Evolutionary conservation across 1,140 invertebrate species (phyloP).

Genomic region (Calephelis nemesis): DNA sequence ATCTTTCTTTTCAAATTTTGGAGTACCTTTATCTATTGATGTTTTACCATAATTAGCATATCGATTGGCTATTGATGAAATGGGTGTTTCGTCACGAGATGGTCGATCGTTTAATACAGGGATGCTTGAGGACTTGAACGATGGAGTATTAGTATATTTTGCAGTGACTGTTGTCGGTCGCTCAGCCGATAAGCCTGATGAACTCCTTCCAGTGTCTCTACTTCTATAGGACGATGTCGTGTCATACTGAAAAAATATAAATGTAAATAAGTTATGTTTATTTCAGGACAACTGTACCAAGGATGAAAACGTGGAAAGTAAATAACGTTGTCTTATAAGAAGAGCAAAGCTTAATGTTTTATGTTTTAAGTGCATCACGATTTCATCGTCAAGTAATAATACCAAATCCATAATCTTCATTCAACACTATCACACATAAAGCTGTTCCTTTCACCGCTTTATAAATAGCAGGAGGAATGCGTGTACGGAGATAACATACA

Average conservation of each 20-base stretch:
- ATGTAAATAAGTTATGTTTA: background rate
- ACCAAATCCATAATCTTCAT: constrained; percentile 51
- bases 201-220: constrained; percentile 48
- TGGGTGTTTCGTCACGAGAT: constrained; percentile 59
- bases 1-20: constrained; percentile 67
- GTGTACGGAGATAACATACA: constrained; percentile 46
- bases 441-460: constrained; percentile 51
- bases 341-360: constrained; percentile 16
- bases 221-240: constrained; percentile 56
- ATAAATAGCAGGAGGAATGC: constrained; percentile 65
- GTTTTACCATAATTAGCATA: constrained; percentile 56
- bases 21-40: constrained; percentile 40
- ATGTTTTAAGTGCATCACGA: constrained; percentile 19
- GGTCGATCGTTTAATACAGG: constrained; percentile 57
- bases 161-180: constrained; percentile 61
- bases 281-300: background rate
- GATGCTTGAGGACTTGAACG: constrained; percentile 66
- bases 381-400: constrained; percentile 28
- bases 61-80: constrained; percentile 60
- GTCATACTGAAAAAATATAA: constrained; percentile 59
- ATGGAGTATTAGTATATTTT: constrained; percentile 63
- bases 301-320: background rate
- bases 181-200: constrained; percentile 42
- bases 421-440: constrained; percentile 57
- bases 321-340: constrained; percentile 10